A percentile compares a stretch with the other conserved stretches of the same genome.
phyloP scores from a whole-genome alignment of 1,140 invertebrate genomes.

The Liolophura sinensis region DNA sequence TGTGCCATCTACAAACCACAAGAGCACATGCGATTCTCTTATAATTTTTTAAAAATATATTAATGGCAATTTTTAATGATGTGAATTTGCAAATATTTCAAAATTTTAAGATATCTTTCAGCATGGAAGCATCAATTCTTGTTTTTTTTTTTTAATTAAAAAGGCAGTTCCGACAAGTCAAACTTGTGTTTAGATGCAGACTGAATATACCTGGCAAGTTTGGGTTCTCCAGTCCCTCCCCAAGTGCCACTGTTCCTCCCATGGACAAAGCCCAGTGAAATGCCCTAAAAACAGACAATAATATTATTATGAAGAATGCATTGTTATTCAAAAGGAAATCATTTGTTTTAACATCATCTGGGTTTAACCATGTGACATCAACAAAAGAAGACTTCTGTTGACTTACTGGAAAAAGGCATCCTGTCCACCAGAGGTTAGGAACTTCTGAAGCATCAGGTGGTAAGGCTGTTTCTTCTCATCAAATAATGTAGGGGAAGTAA shows the following conservation, averaged over 20 bases:
- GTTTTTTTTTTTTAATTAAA: too few species aligned
- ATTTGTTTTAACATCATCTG: background rate
- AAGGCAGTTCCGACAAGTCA: too few species aligned
- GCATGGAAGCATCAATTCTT: too few species aligned
- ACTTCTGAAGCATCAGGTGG: conserved; percentile 87
- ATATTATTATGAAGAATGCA: background rate
- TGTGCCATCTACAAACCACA: conserved; percentile 41
- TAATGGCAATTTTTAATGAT: too few species aligned
- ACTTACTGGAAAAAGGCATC: conserved; percentile 75
- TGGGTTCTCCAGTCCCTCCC: conserved; percentile 68
- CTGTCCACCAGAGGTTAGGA: conserved; percentile 75
- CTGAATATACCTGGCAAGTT: conserved; percentile 61
- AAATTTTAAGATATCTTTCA: too few species aligned
- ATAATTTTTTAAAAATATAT: too few species aligned
- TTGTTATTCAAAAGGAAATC: background rate
- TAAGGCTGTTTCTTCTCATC: conserved; percentile 88
- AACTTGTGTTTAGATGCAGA: background rate
- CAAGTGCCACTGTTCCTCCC: conserved; percentile 64
- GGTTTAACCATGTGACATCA: background rate
- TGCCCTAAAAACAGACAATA: conserved; percentile 60
- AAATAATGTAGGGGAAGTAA: conserved; percentile 86
- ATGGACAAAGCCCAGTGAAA: conserved; percentile 79
- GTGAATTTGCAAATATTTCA: too few species aligned
- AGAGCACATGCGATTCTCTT: too few species aligned
- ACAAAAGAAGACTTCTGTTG: background rate